These are phyloP conservation scores for Agonopterix arenella DNA, from an alignment of 2,888 invertebrate species.

Conservation along the genomic window DNA sequence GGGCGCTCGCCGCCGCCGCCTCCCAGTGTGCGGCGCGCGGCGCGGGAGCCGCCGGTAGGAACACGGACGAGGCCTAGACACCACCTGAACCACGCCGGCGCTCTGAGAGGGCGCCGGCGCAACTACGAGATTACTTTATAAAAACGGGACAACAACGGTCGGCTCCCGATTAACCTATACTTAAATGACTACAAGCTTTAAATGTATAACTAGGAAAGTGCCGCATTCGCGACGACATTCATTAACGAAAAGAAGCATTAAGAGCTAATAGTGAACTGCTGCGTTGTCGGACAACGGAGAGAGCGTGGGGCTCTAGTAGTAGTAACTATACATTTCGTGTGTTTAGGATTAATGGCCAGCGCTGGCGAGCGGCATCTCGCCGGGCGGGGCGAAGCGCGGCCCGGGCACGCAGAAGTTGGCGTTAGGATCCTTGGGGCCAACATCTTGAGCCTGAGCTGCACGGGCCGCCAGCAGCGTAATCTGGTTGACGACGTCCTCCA, in stretches of 20 bases:
- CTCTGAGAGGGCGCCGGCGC: constrained; percentile 6
- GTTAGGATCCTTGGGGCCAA: constrained; percentile 72
- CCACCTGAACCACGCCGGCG: constrained; percentile 13
- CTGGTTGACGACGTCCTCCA: constrained; percentile 90
- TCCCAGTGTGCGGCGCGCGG: constrained; percentile 71
- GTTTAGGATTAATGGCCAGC: constrained; percentile 72
- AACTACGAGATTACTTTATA: constrained; percentile 22
- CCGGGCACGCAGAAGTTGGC: constrained; percentile 78
- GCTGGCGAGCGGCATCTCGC: constrained; percentile 78
- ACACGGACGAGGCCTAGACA: constrained; percentile 18
- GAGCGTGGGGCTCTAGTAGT: constrained; percentile 70
- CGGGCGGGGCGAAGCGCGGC: constrained; percentile 76
- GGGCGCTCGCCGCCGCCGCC: constrained; percentile 61
- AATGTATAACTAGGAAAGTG: constrained; percentile 72
- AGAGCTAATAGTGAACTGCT: constrained; percentile 77
- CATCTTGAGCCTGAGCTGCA: constrained; percentile 80
- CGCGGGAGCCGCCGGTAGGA: constrained; percentile 43
- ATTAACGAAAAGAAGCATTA: constrained; percentile 74
- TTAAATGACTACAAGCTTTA: constrained; percentile 73
- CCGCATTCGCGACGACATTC: constrained; percentile 59
- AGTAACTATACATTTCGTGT: constrained; percentile 76
- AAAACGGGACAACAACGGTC: constrained; percentile 45
- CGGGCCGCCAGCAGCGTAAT: constrained; percentile 86
- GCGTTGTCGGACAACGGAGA: constrained; percentile 76
- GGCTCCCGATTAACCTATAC: constrained; percentile 66